Evolutionary conservation across 2,113 vertebrate genomes (phyloP).

Genomic region (Phyllostomus hastatus): DNA sequence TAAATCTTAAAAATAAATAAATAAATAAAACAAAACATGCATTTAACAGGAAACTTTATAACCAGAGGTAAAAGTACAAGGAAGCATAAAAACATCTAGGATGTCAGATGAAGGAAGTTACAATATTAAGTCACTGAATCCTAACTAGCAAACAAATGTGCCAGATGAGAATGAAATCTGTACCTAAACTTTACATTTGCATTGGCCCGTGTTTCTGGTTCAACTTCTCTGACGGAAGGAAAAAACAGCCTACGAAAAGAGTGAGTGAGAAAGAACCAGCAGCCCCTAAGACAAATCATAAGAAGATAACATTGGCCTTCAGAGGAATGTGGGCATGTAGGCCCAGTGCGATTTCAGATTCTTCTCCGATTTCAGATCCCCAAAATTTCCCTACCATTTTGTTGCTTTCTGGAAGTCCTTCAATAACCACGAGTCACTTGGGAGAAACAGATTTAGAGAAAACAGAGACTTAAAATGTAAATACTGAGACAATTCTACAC

Average conservation of each 20-base stretch:
- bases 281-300: background rate
- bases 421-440: background rate
- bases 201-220: background rate
- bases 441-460: background rate
- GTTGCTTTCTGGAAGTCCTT: background rate
- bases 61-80: background rate
- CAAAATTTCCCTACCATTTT: background rate
- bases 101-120: background rate
- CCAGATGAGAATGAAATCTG: background rate
- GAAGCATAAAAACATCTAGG: background rate
- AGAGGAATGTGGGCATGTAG: background rate
- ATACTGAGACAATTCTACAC: background rate
- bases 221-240: background rate
- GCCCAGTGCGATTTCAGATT: background rate
- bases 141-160: conserved; percentile 27
- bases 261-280: background rate
- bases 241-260: background rate
- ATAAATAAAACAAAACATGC: background rate
- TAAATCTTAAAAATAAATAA: too few relatives aligned
- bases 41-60: conserved; percentile 9
- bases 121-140: conserved; percentile 7
- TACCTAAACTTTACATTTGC: background rate
- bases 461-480: background rate
- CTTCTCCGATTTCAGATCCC: background rate
- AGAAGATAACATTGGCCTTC: background rate